Base-by-base conservation (phyloP, 2,888 invertebrate species). In the Pyrgus malvae region DNA sequence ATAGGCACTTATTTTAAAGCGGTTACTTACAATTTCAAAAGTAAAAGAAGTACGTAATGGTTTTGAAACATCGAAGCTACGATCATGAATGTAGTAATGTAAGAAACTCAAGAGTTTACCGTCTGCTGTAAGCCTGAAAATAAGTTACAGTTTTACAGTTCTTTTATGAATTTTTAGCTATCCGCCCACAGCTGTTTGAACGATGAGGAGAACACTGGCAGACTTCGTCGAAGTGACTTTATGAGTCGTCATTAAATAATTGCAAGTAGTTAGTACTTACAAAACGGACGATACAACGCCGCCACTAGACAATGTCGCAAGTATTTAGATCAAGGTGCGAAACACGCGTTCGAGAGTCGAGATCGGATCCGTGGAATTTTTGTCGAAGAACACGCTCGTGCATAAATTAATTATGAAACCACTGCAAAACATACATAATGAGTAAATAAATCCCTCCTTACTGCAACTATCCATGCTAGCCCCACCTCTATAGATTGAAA, bases 311-410 rank as follows among this genome's bases (percentile, higher is more conserved):
- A 84, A 86, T 88, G 85, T 88, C 85, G 80, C 80, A 85, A 83
- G 85, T 86, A 90, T 90, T 89, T 88, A 89, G 89, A 89, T 90
- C 89, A 90, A 90, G 89, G 89, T 88, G 88, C 82, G 81, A 86
- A 84, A 83, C 83, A 80, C 81, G 85, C 83, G 83, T 78, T 81
- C 83, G 81, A 82, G 83, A 84, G 81, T 79, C 75, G 83, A 83
- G 83, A 85, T 80, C 78, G 79, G 80, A 79, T 79, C 79, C 74
- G 80, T 76, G 81, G 83, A 80, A 82, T 88, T 84, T 85, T 83
- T 78, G 78, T 78, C 75, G 80, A 81, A 80, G 82, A 86, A 80
- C 80, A 82, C 81, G 80, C 80, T 78, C 71, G 71, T 64, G 67
- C 67, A 55, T 80, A 76, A 78, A 79, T 78, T 78, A 70, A 80